Evolutionary conservation across 2,113 vertebrate genomes (phyloP), one percentile per base, ranked within the genome.

Genomic region (Sinosuthora webbiana): DNA sequence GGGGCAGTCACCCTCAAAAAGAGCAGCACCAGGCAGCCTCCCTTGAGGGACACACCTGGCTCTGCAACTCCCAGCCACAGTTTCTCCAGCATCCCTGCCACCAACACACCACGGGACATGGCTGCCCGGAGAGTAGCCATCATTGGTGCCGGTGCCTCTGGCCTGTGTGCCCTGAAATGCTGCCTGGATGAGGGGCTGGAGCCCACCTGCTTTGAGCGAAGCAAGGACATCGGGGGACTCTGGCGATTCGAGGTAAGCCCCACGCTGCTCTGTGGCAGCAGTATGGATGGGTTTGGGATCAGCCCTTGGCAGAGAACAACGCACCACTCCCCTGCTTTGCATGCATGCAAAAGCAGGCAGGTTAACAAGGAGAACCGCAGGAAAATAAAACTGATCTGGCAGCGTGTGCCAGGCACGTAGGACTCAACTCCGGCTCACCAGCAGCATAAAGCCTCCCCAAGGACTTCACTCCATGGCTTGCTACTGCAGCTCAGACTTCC

Each of bases 101-200:
- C 42, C 49, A n/a, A n/a, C 5, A 2, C 56, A 19, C 20, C 1
- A 0, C 2, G 3, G n/a, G 67, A 70, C 73, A 95, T 93, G 93
- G 28, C 65, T 75, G 30, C 52, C 39, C 15, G 0, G 25, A 47
- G 3, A 84, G 78, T 95, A 8, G 96, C 93, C 19, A 9, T 96
- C 65, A 79, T 94, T 0, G 95, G 93, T 9, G 96, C 92, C 0
- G 87, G 92, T 13, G 92, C 56, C 49, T 95, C 93, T 22, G 96
- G 95, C 44, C 63, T 96, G 39, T 95, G 93, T 0, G 84, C 95
- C 37, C 74, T 93, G 74, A 97, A 97, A 78, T 94, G 95, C 87
- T 97, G 96, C 81, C 92, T 97, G 96, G 96, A 97, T 19, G 96
- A 97, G 35, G 95, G 92, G 23, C 52, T 97, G 84, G 69, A 50